A percentile compares a stretch with the other conserved stretches of the same genome.
Evolutionary conservation across 1,140 invertebrate genomes (phyloP).

Genomic region (Laupala kohalensis): DNA sequence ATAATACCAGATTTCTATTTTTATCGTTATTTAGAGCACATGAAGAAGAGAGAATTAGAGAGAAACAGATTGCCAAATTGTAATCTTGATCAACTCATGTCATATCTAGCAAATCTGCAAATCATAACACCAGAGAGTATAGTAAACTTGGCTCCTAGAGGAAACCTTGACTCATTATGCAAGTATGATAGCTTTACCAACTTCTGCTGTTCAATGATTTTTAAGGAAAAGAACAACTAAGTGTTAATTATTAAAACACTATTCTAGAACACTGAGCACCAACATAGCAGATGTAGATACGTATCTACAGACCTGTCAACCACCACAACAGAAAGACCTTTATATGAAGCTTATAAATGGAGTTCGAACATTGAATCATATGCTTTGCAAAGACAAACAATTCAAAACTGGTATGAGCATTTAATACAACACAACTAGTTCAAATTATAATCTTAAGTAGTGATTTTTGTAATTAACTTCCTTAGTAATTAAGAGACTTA

Average conservation of each 20-base stretch:
- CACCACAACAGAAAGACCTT: not conserved
- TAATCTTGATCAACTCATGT: not conserved
- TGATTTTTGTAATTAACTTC: not conserved
- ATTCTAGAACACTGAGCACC: not conserved
- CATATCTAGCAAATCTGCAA: not conserved
- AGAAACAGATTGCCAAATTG: too few relatives aligned
- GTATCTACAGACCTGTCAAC: not conserved
- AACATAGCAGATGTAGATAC: not conserved
- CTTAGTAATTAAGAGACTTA: not conserved
- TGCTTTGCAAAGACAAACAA: not conserved
- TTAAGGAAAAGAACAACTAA: not conserved
- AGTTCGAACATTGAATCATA: not conserved
- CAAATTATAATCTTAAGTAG: not conserved
- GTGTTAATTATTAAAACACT: not conserved
- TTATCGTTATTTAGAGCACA: too few relatives aligned
- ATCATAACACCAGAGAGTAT: not conserved
- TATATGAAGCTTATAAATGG: not conserved
- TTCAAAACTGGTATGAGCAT: not conserved
- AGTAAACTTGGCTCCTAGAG: not conserved
- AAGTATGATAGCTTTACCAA: not conserved
- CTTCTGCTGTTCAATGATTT: not conserved
- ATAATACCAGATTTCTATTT: too few relatives aligned
- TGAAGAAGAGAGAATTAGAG: too few relatives aligned
- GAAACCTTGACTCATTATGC: not conserved
- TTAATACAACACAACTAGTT: too few relatives aligned